These are phyloP conservation scores for Danionella cerebrum DNA, from an alignment of 2,113 vertebrate genomes.

Conservation along the genomic window DNA sequence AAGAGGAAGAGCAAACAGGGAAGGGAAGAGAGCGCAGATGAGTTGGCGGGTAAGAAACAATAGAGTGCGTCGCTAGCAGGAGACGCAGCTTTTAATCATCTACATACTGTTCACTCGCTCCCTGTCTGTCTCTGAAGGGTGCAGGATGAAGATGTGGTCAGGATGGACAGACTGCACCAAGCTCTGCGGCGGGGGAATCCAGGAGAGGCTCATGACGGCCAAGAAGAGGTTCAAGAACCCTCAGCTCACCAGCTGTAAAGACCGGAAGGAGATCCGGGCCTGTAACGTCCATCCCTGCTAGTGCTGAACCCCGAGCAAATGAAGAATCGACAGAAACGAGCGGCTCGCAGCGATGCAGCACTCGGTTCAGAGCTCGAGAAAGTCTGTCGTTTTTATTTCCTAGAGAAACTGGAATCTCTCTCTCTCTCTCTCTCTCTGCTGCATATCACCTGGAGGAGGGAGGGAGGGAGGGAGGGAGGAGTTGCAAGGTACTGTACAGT, in stretches of 20 bases:
- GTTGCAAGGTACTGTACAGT: constrained; percentile 1
- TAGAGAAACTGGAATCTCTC: too few species aligned
- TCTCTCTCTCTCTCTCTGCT: too few species aligned
- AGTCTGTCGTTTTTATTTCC: constrained; percentile 53
- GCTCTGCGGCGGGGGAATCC: constrained; percentile 87
- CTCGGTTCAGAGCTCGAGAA: constrained; percentile 57
- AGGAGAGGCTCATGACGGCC: constrained; percentile 90
- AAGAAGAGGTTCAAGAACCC: constrained; percentile 90
- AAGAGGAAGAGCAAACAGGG: constrained; percentile 80
- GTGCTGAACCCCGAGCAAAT: constrained; percentile 42
- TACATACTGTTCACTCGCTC: too few species aligned
- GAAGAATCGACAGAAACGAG: constrained; percentile 37
- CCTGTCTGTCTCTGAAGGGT: constrained; percentile 62
- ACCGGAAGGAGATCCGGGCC: constrained; percentile 95
- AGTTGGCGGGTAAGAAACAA: constrained; percentile 74
- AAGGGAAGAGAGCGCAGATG: constrained; percentile 63
- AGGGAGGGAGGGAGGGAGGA: background rate
- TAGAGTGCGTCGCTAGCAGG: background rate
- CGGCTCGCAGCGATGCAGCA: constrained; percentile 51
- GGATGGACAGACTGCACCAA: constrained; percentile 93
- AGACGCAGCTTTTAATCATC: background rate
- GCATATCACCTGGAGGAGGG: background rate
- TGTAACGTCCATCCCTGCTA: constrained; percentile 97
- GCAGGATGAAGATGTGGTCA: constrained; percentile 93
- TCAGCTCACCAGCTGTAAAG: constrained; percentile 91